Evolutionary conservation across 2,113 vertebrate species (phyloP).

Genomic region (Paratilapia polleni): DNA sequence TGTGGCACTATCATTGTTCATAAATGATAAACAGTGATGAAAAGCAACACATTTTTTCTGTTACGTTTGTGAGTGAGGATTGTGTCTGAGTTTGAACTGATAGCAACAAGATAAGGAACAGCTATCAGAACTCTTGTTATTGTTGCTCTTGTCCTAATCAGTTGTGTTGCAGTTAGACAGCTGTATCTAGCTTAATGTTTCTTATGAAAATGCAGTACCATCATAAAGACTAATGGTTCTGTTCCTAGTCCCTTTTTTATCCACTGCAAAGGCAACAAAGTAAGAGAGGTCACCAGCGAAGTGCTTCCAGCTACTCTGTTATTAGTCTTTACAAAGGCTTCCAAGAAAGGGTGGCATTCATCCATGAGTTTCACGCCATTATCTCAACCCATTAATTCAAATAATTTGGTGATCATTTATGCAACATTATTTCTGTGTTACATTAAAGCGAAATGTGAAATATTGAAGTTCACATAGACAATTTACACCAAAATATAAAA

Average conservation of each 20-base stretch:
- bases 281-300: background rate
- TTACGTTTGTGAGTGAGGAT: conserved; percentile 16
- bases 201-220: background rate
- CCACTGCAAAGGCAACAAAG: background rate
- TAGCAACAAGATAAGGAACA: conserved; percentile 44
- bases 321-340: background rate
- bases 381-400: background rate
- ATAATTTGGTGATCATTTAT: background rate
- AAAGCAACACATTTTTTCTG: conserved; percentile 10
- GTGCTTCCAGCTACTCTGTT: background rate
- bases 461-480: background rate
- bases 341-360: background rate
- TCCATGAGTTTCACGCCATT: background rate
- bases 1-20: background rate
- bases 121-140: conserved; percentile 24
- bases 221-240: conserved; percentile 28
- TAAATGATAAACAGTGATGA: conserved; percentile 7
- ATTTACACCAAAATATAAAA: background rate
- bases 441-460: background rate
- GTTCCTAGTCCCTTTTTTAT: background rate
- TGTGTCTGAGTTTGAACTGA: conserved; percentile 13
- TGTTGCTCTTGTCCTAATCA: conserved; percentile 21
- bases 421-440: background rate
- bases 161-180: conserved; percentile 23
- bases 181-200: conserved; percentile 17